These are phyloP conservation scores for Drosophila parvula DNA, from an alignment of 1,140 invertebrate genomes.

Conservation along the genomic window DNA sequence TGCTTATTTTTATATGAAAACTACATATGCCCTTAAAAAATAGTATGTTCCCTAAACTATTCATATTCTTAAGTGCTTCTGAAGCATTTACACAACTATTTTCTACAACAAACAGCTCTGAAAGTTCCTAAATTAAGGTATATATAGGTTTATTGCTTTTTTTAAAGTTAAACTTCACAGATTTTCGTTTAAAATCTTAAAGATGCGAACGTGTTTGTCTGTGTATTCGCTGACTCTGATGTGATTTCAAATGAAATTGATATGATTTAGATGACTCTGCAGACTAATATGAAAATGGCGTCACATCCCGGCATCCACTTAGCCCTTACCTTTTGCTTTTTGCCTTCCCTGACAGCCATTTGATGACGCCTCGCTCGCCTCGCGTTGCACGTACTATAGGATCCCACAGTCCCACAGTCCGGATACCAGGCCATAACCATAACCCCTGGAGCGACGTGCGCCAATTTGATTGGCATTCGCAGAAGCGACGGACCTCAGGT, in stretches of 20 bases:
- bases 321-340: conserved; percentile 25
- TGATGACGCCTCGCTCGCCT: conserved; percentile 57
- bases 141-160: background rate
- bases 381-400: conserved; percentile 7
- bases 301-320: conserved; percentile 38
- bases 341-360: conserved; percentile 60
- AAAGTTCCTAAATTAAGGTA: background rate
- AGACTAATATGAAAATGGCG: conserved; percentile 67
- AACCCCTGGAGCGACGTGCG: conserved; percentile 59
- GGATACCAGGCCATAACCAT: conserved; percentile 43
- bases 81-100: background rate
- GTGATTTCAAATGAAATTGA: conserved; percentile 25
- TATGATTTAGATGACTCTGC: conserved; percentile 17
- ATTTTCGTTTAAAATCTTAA: too few species aligned
- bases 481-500: conserved; percentile 28
- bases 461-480: conserved; percentile 79
- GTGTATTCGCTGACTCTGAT: background rate
- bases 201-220: background rate
- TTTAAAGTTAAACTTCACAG: too few species aligned
- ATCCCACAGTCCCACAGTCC: conserved; percentile 1
- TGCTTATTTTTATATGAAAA: background rate
- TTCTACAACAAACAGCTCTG: background rate
- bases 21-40: background rate
- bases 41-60: background rate
- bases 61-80: background rate